Conservation (phyloP, 2,888 invertebrate species). For the Drosophila prolongata region DNA sequence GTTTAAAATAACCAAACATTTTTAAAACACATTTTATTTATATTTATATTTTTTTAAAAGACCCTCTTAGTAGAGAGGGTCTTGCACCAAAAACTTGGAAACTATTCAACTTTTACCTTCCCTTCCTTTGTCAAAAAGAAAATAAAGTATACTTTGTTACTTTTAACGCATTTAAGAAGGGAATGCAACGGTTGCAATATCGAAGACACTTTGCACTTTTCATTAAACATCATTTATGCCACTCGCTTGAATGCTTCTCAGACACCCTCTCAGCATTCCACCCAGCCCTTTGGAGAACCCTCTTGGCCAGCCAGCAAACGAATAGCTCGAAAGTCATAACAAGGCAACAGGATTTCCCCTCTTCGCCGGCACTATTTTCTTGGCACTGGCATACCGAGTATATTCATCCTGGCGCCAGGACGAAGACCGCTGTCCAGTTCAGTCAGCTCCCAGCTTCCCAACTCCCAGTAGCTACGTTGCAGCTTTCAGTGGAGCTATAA, state of each 20-base stretch:
- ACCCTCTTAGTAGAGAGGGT: no score
- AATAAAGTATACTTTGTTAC: neutral
- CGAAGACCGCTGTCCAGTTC: constrained; percentile 24
- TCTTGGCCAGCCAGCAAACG: constrained; percentile 1
- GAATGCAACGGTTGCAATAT: constrained; percentile 8
- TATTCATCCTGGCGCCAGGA: constrained; percentile 34
- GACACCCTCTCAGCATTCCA: constrained; percentile 43
- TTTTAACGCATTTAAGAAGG: neutral
- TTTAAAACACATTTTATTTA: no score
- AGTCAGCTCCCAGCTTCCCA: constrained; percentile 18
- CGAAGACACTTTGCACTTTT: constrained; percentile 58
- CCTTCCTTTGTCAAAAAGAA: no score
- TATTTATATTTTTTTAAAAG: no score
- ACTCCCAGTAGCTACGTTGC: constrained; percentile 51
- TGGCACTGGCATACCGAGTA: constrained; percentile 23
- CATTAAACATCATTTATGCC: constrained; percentile 63
- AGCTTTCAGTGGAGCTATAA: constrained; percentile 75
- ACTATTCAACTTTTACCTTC: no score
- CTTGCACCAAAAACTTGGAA: no score
- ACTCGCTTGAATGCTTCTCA: constrained; percentile 53
- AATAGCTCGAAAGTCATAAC: constrained; percentile 64
- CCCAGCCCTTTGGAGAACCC: constrained; percentile 7
- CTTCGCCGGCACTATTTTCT: constrained; percentile 18
- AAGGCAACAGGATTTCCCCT: constrained; percentile 50
- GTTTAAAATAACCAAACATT: no score